A percentile compares a stretch with the other conserved stretches of the same genome.
phyloP scores from a whole-genome alignment of 2,797 vertebrate species.

The Hippopotamyrus pictus region DNA sequence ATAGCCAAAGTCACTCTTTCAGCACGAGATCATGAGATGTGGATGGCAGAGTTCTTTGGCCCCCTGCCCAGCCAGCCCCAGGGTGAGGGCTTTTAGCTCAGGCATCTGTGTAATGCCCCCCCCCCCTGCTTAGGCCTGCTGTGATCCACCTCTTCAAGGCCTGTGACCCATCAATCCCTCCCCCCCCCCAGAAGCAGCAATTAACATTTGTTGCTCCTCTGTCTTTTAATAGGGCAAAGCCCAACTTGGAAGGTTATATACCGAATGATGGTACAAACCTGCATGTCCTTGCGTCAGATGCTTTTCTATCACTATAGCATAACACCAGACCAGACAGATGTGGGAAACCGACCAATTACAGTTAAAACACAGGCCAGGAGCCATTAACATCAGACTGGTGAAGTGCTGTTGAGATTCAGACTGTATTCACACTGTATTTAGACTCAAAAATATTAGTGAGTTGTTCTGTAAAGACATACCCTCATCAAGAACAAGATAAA shows the following conservation, averaged over 20 bases:
- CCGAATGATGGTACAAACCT: neutral
- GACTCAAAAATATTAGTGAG: neutral
- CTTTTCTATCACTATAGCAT: neutral
- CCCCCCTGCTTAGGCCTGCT: neutral
- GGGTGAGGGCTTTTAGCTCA: neutral
- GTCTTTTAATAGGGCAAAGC: neutral
- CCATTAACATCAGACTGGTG: neutral
- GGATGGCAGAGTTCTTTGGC: neutral
- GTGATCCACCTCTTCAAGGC: neutral
- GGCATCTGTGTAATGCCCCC: neutral
- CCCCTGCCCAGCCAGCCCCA: neutral
- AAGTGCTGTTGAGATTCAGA: neutral
- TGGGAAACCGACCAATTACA: neutral
- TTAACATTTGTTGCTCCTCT: constrained; percentile 14
- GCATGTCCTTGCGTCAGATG: neutral
- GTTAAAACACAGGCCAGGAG: neutral
- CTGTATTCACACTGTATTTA: neutral
- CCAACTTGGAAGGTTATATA: neutral
- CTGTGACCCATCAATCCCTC: neutral
- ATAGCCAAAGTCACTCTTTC: neutral
- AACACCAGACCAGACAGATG: neutral
- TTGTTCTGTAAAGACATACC: neutral
- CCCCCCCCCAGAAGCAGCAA: neutral
- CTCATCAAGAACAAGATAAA: neutral
- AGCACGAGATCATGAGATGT: neutral